Evolutionary conservation across 2,113 vertebrate species (phyloP).

Genomic region (Oreochromis tanganicae): DNA sequence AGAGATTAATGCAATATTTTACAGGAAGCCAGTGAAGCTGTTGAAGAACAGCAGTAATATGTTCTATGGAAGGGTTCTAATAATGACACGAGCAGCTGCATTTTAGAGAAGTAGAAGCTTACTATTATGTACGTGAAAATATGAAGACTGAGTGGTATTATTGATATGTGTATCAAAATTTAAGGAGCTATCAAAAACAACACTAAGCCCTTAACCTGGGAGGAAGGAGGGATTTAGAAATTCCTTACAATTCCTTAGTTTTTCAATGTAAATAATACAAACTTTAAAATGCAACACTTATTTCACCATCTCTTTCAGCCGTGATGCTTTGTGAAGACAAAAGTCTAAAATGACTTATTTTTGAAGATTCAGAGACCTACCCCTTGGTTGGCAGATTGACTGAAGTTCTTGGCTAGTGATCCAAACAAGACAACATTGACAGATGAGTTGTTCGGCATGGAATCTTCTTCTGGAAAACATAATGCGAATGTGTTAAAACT

Average conservation of each 20-base stretch:
- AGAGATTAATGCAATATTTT: too few relatives aligned
- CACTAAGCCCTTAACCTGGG: too few relatives aligned
- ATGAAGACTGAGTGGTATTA: too few relatives aligned
- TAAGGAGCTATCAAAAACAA: too few relatives aligned
- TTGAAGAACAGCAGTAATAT: too few relatives aligned
- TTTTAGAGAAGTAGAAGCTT: too few relatives aligned
- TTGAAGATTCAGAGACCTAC: not conserved
- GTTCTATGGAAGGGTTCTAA: too few relatives aligned
- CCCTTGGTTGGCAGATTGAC: conserved; percentile 14
- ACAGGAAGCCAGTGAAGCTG: too few relatives aligned
- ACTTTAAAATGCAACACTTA: not conserved
- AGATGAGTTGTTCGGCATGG: not conserved
- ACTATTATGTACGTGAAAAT: too few relatives aligned
- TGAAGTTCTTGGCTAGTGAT: conserved; percentile 41
- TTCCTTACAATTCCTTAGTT: not conserved
- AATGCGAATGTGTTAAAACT: not conserved
- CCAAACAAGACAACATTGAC: conserved; percentile 35
- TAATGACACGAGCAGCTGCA: too few relatives aligned
- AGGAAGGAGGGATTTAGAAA: too few relatives aligned
- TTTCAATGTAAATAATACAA: not conserved
- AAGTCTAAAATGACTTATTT: not conserved
- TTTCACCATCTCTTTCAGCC: not conserved
- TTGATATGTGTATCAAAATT: too few relatives aligned
- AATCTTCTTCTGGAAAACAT: conserved; percentile 32
- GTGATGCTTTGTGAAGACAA: not conserved